Evolutionary conservation across 2,113 vertebrate species (phyloP), one percentile per base, ranked within the genome.

Genomic region (Scalopus aquaticus): DNA sequence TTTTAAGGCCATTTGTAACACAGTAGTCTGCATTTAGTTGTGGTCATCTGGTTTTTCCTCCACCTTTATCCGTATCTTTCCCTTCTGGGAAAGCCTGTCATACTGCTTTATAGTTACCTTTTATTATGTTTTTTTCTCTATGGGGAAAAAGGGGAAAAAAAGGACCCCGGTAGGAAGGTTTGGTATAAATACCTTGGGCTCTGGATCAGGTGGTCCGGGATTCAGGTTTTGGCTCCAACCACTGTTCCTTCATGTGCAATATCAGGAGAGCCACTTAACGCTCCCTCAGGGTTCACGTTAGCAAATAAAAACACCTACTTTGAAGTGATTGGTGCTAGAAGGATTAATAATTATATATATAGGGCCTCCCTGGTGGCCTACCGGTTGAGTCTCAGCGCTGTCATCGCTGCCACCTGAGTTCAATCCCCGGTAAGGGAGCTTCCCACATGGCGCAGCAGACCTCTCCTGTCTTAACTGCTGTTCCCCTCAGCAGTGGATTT

Each of bases 271-370:
- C 37, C 44, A 62, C n/a, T 84, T 90, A 84, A 56, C 35, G 79
- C 30, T 73, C 46, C 81, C 15, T 15, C 16, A 3, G 32, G 16
- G 28, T 54, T 35, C 67, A 37, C 42, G 70, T 69, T 32, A 72
- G 74, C 92, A 90, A 94, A 54, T 65, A 73, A 65, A 94, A 92
- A 80, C 70, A 26, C 60, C 88, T 30, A 16, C 49, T 94, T 76
- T 60, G 80, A 87, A 82, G 35, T 30, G 44, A n/a, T 9, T 64
- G 51, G 51, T 62, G 11, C 44, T 83, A 11, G 54, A 39, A 74
- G 49, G 13, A 58, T 89, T 77, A 67, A 77, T 81, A 49, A 46
- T 85, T 32, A 42, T 9, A 9, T 44, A 44, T 44, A 44, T 44
- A 44, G 46, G 49, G 49, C 15, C 16, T 51, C 49, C 49, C 49